A percentile compares a stretch with the other conserved stretches of the same genome.
Conservation (phyloP, 2,888 invertebrate genomes). For the Cybosia mesomella region DNA sequence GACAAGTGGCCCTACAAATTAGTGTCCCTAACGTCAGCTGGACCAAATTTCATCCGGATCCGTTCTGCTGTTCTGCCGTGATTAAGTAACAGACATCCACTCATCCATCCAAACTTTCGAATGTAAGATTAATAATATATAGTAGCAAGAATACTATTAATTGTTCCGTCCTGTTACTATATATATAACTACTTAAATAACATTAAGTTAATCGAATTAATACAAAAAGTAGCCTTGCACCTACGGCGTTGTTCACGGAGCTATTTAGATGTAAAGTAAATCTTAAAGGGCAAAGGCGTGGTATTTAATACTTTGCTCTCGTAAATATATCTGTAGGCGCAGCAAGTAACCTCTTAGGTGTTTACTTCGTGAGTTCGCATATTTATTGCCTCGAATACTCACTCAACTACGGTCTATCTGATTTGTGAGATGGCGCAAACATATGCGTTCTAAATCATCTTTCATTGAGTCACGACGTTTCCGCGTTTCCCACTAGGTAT, state of each 20-base stretch:
- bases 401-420: slow-evolving; percentile 50
- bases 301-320: slow-evolving; percentile 65
- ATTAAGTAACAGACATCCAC: not conserved
- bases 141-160: not conserved
- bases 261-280: slow-evolving; percentile 78
- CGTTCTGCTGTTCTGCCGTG: not conserved
- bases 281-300: slow-evolving; percentile 82
- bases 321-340: slow-evolving; percentile 81
- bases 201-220: not conserved
- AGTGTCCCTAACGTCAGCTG: too few species aligned
- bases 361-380: slow-evolving; percentile 77
- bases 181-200: not conserved
- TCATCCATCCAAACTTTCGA: not conserved
- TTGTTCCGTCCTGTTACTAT: not conserved
- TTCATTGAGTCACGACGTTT: slow-evolving; percentile 41
- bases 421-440: slow-evolving; percentile 52
- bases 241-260: slow-evolving; percentile 47
- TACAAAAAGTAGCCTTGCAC: not conserved
- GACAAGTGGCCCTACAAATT: too few species aligned
- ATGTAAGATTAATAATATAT: not conserved
- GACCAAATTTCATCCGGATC: not conserved
- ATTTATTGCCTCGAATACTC: slow-evolving; percentile 65
- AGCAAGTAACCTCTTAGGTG: slow-evolving; percentile 82
- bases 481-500: slow-evolving; percentile 30
- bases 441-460: slow-evolving; percentile 58